These are phyloP conservation scores for Drosophila suboccidentalis DNA, from an alignment of 2,888 invertebrate species.

Conservation along the genomic window DNA sequence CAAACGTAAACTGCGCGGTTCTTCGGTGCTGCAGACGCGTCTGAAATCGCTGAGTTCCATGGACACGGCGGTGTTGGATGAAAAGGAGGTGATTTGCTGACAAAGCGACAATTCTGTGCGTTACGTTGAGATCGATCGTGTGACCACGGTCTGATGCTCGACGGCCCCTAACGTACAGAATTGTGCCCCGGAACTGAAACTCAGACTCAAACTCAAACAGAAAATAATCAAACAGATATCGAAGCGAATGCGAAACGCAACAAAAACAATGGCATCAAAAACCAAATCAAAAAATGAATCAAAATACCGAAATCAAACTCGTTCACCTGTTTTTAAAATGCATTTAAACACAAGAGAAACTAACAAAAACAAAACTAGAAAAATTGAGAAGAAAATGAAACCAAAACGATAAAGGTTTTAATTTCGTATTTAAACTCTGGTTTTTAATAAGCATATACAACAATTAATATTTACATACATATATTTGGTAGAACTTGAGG, in stretches of 20 bases:
- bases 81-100: slow-evolving; percentile 97
- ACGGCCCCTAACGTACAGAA: slow-evolving; percentile 82
- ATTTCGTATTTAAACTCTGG: slow-evolving; percentile 63
- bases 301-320: slow-evolving; percentile 71
- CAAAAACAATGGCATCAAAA: slow-evolving; percentile 30
- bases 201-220: too few species aligned
- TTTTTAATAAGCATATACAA: slow-evolving; percentile 39
- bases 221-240: slow-evolving; percentile 24
- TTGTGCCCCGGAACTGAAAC: slow-evolving; percentile 84
- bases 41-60: slow-evolving; percentile 91
- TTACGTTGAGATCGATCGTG: slow-evolving; percentile 95
- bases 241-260: slow-evolving; percentile 20
- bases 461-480: slow-evolving; percentile 22
- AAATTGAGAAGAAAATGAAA: background rate
- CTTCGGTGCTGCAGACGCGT: slow-evolving; percentile 92
- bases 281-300: slow-evolving; percentile 45
- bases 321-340: slow-evolving; percentile 80
- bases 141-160: slow-evolving; percentile 93
- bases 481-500: slow-evolving; percentile 20
- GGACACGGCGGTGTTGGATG: slow-evolving; percentile 94
- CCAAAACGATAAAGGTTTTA: slow-evolving; percentile 44
- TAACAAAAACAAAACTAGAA: slow-evolving; percentile 1
- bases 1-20: slow-evolving; percentile 89
- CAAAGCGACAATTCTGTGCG: slow-evolving; percentile 98
- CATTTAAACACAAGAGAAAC: slow-evolving; percentile 69